phyloP scores from a whole-genome alignment of 2,797 vertebrate species.

The Cheirogaleus major region DNA sequence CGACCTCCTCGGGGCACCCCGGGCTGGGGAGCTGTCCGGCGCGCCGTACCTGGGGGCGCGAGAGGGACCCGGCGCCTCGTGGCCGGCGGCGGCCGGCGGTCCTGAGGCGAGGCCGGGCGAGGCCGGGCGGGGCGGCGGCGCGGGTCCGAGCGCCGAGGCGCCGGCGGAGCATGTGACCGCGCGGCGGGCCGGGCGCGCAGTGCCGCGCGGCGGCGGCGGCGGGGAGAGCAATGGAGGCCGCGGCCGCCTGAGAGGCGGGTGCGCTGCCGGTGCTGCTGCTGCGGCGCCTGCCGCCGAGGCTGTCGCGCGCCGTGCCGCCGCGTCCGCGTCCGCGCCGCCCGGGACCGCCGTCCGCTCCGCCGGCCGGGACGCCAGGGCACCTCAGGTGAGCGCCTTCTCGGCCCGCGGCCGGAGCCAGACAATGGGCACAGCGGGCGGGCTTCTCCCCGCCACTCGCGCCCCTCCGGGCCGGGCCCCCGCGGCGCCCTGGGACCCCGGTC shows the following conservation, averaged over 20 bases:
- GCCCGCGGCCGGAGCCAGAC: conserved; percentile 45
- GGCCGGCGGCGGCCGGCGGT: not conserved
- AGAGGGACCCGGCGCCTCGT: fast-evolving
- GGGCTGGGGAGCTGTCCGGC: fast-evolving
- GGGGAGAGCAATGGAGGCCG: conserved; percentile 86
- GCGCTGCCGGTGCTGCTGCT: conserved; percentile 47
- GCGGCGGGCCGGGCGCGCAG: conserved; percentile 67
- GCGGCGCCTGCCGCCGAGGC: not conserved
- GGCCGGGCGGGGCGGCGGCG: conserved; percentile 63
- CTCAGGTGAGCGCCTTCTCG: conserved; percentile 67
- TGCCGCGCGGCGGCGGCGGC: conserved; percentile 84
- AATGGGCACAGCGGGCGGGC: conserved; percentile 57
- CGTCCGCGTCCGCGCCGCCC: not conserved
- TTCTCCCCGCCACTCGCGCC: not conserved
- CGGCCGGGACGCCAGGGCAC: not conserved
- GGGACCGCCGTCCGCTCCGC: not conserved
- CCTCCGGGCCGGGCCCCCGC: not conserved
- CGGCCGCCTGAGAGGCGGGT: conserved; percentile 68
- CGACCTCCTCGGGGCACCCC: not conserved
- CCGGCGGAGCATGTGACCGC: conserved; percentile 80
- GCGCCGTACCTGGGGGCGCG: not conserved
- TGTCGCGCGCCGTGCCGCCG: not conserved
- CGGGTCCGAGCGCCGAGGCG: conserved; percentile 71
- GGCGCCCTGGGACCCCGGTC: not conserved
- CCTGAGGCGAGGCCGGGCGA: not conserved